phyloP scores from a whole-genome alignment of 2,888 invertebrate genomes.

The Eupsilia transversa region DNA sequence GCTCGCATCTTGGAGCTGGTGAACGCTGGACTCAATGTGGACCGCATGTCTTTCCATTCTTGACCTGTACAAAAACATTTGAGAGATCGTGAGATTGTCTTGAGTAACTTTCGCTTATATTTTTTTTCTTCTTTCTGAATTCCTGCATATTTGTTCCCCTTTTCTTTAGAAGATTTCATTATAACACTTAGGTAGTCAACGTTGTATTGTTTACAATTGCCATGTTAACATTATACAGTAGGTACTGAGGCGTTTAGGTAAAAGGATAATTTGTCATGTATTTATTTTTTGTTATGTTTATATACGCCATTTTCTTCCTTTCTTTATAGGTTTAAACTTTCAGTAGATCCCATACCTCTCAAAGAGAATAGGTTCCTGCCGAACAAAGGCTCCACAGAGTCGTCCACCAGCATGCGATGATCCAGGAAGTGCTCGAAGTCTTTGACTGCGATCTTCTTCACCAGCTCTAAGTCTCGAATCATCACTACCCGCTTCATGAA shows the following conservation, averaged over 20 bases:
- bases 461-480: slow-evolving; percentile 86
- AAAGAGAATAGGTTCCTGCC: slow-evolving; percentile 86
- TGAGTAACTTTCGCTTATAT: background rate
- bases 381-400: slow-evolving; percentile 81
- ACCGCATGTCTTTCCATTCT: slow-evolving; percentile 80
- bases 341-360: slow-evolving; percentile 76
- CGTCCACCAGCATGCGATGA: slow-evolving; percentile 73
- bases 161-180: no score
- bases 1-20: slow-evolving; percentile 86
- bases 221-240: background rate
- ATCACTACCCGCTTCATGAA: slow-evolving; percentile 78
- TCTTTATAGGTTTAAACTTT: background rate
- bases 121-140: background rate
- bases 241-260: background rate
- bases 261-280: background rate
- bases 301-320: background rate
- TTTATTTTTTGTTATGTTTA: background rate
- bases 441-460: slow-evolving; percentile 87
- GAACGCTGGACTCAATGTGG: slow-evolving; percentile 85
- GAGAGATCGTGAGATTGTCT: background rate
- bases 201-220: background rate
- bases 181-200: no score
- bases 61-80: slow-evolving; percentile 63
- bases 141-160: background rate
- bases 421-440: slow-evolving; percentile 90